Conservation (phyloP, 2,888 invertebrate genomes). For the Oscheius sp. region DNA sequence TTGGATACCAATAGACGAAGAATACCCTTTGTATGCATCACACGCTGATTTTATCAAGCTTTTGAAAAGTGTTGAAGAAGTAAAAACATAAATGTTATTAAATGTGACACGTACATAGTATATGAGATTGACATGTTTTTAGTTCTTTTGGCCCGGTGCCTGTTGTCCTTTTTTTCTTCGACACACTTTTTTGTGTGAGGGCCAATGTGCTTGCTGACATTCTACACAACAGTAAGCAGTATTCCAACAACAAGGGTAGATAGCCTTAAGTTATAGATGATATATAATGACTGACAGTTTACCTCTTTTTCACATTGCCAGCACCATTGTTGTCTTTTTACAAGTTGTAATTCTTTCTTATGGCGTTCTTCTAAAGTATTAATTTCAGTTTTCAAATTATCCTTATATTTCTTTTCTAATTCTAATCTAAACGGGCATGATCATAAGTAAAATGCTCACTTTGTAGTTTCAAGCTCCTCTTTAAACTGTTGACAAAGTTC, state of each 20-base stretch:
- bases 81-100: too few species aligned
- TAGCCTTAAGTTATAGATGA: conserved; percentile 75
- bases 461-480: conserved; percentile 71
- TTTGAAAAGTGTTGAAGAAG: conserved; percentile 32
- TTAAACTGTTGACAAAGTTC: conserved; percentile 71
- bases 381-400: conserved; percentile 73
- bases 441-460: conserved; percentile 44
- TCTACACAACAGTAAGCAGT: conserved; percentile 85
- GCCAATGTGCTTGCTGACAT: conserved; percentile 78
- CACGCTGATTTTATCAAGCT: conserved; percentile 81
- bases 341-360: conserved; percentile 78
- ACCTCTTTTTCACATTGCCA: conserved; percentile 64
- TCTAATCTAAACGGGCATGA: conserved; percentile 44
- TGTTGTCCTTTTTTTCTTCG: conserved; percentile 59
- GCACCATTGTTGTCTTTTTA: conserved; percentile 82
- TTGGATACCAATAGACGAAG: conserved; percentile 84
- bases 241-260: conserved; percentile 89
- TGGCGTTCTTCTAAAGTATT: conserved; percentile 78
- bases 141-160: not conserved
- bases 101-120: too few species aligned
- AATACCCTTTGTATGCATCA: conserved; percentile 85
- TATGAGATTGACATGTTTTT: too few species aligned
- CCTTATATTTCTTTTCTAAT: conserved; percentile 69
- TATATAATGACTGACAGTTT: conserved; percentile 6
- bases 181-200: conserved; percentile 68